Conservation (phyloP, 2,888 invertebrate genomes). For the Drosophila kambysellisi region DNA sequence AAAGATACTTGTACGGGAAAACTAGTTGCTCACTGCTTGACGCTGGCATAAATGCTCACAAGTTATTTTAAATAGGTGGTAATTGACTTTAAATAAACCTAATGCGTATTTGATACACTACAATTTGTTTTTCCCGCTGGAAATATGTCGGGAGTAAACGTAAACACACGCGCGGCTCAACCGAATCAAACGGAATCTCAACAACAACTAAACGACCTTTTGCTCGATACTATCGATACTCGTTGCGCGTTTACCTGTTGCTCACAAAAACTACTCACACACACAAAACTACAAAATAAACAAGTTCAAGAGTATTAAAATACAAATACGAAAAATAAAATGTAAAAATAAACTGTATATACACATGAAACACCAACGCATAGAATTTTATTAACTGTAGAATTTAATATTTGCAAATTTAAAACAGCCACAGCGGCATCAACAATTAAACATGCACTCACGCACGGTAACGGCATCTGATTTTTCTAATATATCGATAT, state of each 20-base stretch:
- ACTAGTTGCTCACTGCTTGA: constrained; percentile 9
- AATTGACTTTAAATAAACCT: constrained; percentile 10
- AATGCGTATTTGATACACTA: constrained; percentile 13
- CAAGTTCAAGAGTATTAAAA: not conserved
- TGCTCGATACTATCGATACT: constrained; percentile 41
- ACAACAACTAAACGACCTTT: constrained; percentile 61
- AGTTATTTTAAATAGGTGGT: constrained; percentile 16
- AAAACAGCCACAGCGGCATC: constrained; percentile 18
- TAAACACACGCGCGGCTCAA: constrained; percentile 40
- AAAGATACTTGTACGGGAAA: constrained; percentile 15
- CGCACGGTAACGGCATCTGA: constrained; percentile 27
- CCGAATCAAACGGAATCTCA: constrained; percentile 60
- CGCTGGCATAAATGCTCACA: constrained; percentile 4
- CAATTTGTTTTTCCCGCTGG: constrained; percentile 62
- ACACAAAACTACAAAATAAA: constrained; percentile 3
- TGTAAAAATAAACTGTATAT: not conserved
- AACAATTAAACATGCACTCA: constrained; percentile 28
- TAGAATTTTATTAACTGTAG: not conserved
- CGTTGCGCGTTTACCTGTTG: constrained; percentile 49
- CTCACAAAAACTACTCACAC: constrained; percentile 24
- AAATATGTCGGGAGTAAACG: constrained; percentile 23
- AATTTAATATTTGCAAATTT: not conserved
- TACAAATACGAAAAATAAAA: not conserved
- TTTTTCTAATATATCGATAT: constrained; percentile 25
- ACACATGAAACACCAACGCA: not conserved